Percentiles rank a stretch among this genome's conserved stretches.
phyloP scores from a whole-genome alignment of 64 coral and sea anemone species.

The Stichodactyla helianthus region DNA sequence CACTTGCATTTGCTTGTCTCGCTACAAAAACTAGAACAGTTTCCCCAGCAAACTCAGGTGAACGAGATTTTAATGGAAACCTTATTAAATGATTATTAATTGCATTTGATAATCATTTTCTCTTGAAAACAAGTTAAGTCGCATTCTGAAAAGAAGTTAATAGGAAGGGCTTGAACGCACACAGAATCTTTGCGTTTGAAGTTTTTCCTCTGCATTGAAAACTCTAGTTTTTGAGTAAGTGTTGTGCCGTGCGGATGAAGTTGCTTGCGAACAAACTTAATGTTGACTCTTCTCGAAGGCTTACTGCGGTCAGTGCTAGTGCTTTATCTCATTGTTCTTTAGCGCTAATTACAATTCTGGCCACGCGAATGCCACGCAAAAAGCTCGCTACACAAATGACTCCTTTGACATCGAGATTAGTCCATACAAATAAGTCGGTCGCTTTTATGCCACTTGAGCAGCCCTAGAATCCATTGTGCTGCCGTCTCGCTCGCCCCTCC shows the following conservation, averaged over 20 bases:
- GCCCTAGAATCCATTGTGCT: constrained; percentile 59
- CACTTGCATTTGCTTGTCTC: no score
- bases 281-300: neutral
- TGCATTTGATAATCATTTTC: no score
- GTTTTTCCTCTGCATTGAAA: no score
- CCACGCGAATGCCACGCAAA: constrained; percentile 87
- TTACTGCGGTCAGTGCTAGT: constrained; percentile 37
- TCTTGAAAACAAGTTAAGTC: no score
- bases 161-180: no score
- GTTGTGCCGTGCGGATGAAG: neutral
- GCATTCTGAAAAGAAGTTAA: no score
- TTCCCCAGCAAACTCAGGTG: no score
- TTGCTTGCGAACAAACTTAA: neutral
- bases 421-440: constrained; percentile 75
- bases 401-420: constrained; percentile 89
- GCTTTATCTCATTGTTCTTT: constrained; percentile 67
- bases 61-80: no score
- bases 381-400: constrained; percentile 53
- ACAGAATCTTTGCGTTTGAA: no score
- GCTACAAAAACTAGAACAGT: no score
- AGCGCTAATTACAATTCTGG: constrained; percentile 69
- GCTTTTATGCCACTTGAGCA: constrained; percentile 42
- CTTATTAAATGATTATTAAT: no score
- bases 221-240: no score
- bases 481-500: constrained; percentile 60